Evolutionary conservation across 2,113 vertebrate genomes (phyloP), one percentile per base, ranked within the genome.

Genomic region (Salvelinus sp.): DNA sequence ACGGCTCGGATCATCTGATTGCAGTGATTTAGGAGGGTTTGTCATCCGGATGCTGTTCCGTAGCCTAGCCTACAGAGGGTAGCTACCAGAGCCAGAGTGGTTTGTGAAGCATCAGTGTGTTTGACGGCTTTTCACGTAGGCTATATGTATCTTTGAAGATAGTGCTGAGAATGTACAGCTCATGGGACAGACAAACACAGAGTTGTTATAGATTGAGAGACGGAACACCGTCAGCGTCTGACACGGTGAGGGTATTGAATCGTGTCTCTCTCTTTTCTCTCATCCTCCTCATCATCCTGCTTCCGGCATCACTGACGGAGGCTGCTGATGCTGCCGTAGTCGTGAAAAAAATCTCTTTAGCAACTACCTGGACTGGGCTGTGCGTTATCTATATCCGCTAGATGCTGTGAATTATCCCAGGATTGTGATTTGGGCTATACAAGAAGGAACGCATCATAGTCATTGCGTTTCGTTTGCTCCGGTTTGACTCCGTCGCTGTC

Each of bases 241-340:
- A 77, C 12, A 64, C 27, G 22, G 30, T 85, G 76, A 83, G 81
- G 78, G 12, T 48, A 66, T 77, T 54, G 44, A 33, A 72, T 75
- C 72, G 72, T 30, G 20, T 74, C 72, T 71, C 84, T 62, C 79
- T 54, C 30, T 14, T 87, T 85, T 79, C 76, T 73, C n/a, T 72
- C 27, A 65, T 54, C 82, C 18, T 20, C 5, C 54, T 57, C 54
- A n/a, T n/a, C n/a, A 16, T 16, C n/a, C 20, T n/a, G 18, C 50
- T 88, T 76, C 60, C 83, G 82, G 85, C 85, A 78, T 88, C 86
- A 54, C 76, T n/a, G 73, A 63, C 77, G 79, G 81, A 81, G 72
- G 69, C 74, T 71, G 71, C 71, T 60, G 79, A 75, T 63, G 82
- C 88, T 78, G 81, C 73, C 76, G 78, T 72, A 85, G 79, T 20